Evolutionary conservation across 2,888 invertebrate genomes (phyloP).

Genomic region (Quadroppia sp.): DNA sequence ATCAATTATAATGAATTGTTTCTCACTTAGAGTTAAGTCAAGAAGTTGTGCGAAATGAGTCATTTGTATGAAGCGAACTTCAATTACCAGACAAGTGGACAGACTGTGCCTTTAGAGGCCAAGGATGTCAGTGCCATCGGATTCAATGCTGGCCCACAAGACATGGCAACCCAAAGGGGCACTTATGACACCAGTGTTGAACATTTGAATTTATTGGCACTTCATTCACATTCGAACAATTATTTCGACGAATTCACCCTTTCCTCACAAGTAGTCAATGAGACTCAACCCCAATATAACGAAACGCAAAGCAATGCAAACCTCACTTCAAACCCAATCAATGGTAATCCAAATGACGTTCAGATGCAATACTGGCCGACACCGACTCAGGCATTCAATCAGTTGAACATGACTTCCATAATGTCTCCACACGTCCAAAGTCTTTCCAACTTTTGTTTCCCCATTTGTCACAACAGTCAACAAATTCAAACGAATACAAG

Average conservation of each 20-base stretch:
- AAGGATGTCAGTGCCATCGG: conserved; percentile 20
- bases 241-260: conserved; percentile 6
- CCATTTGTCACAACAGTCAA: conserved; percentile 5
- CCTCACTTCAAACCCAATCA: conserved; percentile 21
- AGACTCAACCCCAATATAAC: conserved; percentile 24
- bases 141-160: not conserved
- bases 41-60: conserved; percentile 15
- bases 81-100: conserved; percentile 19
- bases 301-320: conserved; percentile 25
- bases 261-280: not conserved
- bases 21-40: conserved; percentile 14
- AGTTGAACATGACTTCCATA: conserved; percentile 26
- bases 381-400: not conserved
- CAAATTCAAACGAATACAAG: not conserved
- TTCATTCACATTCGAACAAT: conserved; percentile 1
- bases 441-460: conserved; percentile 27
- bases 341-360: not conserved
- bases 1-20: conserved; percentile 27
- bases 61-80: not conserved
- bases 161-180: not conserved
- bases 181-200: not conserved
- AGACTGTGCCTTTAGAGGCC: not conserved
- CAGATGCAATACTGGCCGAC: conserved; percentile 7
- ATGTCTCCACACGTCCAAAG: conserved; percentile 30
- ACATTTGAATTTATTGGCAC: not conserved